phyloP scores from a whole-genome alignment of 2,888 invertebrate genomes.

The Platycheirus albimanus region DNA sequence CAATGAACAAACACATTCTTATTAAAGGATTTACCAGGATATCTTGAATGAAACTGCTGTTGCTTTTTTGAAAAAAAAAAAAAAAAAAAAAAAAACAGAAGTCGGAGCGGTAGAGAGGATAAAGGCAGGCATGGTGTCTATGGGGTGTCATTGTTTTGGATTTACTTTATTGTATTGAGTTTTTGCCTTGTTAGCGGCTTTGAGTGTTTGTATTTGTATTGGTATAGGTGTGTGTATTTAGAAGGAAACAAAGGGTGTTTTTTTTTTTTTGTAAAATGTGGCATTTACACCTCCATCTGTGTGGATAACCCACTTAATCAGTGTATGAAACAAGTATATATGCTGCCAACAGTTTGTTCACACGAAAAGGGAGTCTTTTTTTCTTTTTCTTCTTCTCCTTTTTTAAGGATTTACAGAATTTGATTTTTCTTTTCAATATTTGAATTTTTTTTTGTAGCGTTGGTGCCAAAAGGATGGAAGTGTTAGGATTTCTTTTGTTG shows the following conservation, averaged over 20 bases:
- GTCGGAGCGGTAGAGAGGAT: no score
- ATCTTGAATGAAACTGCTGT: constrained; percentile 46
- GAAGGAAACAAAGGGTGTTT: not conserved
- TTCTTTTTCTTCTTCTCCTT: not conserved
- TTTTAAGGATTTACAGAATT: constrained; percentile 36
- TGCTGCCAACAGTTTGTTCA: constrained; percentile 57
- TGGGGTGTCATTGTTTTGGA: constrained; percentile 51
- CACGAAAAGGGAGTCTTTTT: constrained; percentile 12
- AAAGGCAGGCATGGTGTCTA: no score
- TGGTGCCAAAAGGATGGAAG: constrained; percentile 1
- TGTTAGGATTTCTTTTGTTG: constrained; percentile 40
- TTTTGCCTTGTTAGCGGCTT: constrained; percentile 28
- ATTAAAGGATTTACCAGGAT: constrained; percentile 59
- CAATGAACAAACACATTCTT: constrained; percentile 52
- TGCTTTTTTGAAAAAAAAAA: no score
- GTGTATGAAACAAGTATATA: constrained; percentile 55
- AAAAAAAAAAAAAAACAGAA: no score
- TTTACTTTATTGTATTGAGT: constrained; percentile 33
- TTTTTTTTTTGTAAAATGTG: not conserved
- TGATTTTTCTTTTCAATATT: constrained; percentile 32
- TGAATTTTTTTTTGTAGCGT: constrained; percentile 20
- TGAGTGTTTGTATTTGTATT: not conserved
- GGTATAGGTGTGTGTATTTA: not conserved
- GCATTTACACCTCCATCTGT: constrained; percentile 55
- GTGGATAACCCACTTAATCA: constrained; percentile 66